Base-by-base conservation (phyloP, 2,888 invertebrate genomes). In the Hemicrepidius hirtus region DNA sequence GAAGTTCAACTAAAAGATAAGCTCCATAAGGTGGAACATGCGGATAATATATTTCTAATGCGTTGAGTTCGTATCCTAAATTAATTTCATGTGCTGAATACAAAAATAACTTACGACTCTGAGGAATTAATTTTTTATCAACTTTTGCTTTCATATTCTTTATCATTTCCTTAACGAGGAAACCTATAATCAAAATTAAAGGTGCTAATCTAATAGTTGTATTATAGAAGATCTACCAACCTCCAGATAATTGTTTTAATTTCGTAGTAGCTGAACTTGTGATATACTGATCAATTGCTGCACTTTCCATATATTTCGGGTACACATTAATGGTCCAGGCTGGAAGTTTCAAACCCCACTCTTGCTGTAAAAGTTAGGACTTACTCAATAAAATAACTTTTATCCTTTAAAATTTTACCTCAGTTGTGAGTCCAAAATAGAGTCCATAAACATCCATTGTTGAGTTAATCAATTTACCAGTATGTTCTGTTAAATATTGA, bases 81-180 rank as follows among this genome's bases (percentile, higher is more conserved):
- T 92, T 91, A 0, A 91, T 89, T 81, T 93, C 93, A 79, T 93
- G 93, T 0, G 90, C 92, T 0, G 90, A 87, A 79, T 91, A 92
- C 74, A 91, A 87, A 74, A 85, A 90, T 75, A 92, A 85, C 81
- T 90, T 91, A n/a, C 88, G 84, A 3, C 81, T 80, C 5, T 41
- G 46, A 10, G 89, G 89, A 35, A 82, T 81, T 3, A 41, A 24
- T n/a, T 41, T 9, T 81, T 84, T 10, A 21, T 84, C 80, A 13
- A 85, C 83, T 75, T 87, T 88, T 9, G 86, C 83, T 32, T 86
- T 78, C 89, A 91, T 90, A 77, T 91, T 90, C 0, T 82, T 78
- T 0, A 89, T 82, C 79, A 91, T 88, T 81, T 90, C 89, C 69
- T 88, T 88, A 0, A 92, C 80, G 57, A 90, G 86, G 0, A 68